phyloP scores from a whole-genome alignment of 2,113 vertebrate species.

The Ictalurus furcatus region DNA sequence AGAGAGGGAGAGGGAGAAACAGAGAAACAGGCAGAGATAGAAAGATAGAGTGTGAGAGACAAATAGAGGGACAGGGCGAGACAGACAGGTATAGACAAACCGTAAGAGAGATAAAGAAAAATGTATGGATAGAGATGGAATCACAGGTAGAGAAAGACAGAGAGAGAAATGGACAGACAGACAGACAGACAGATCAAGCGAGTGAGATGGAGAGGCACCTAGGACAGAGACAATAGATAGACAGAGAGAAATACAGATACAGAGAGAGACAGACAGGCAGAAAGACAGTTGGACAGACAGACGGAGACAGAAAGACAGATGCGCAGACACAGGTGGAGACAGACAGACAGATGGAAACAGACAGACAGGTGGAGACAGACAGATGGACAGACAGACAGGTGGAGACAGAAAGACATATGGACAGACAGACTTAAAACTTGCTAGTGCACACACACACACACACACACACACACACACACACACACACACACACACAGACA shows the following conservation, averaged over 20 bases:
- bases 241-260: not conserved
- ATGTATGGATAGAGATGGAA: not conserved
- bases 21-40: not conserved
- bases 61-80: not conserved
- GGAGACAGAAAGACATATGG: not conserved
- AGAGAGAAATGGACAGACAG: not conserved
- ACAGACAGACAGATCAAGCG: not conserved
- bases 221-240: not conserved
- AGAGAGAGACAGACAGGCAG: not conserved
- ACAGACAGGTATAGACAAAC: not conserved
- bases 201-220: not conserved
- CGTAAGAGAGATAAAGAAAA: not conserved
- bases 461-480: conserved; percentile 14
- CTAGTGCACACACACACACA: not conserved
- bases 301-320: not conserved
- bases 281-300: not conserved
- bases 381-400: not conserved
- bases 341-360: not conserved
- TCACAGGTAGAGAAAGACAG: not conserved
- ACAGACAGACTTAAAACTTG: not conserved
- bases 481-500: conserved; percentile 10
- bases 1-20: not conserved
- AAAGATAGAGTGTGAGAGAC: not conserved
- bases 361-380: not conserved
- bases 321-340: not conserved